A percentile compares a stretch with the other conserved stretches of the same genome.
Evolutionary conservation across 2,888 invertebrate genomes (phyloP).

Genomic region (Carabus problematicus): DNA sequence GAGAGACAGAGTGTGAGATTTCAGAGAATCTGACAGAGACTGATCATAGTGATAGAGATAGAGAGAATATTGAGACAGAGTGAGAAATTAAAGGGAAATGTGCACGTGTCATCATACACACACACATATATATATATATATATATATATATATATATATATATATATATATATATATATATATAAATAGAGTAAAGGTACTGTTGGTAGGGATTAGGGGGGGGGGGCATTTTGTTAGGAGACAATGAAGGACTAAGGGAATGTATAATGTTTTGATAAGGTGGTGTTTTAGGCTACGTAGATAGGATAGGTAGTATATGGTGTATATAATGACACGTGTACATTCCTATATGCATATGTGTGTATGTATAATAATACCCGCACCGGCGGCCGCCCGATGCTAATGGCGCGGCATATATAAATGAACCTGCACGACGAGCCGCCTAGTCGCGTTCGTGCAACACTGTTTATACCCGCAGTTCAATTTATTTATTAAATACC

Average conservation of each 20-base stretch:
- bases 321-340: too few species aligned
- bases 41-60: too few species aligned
- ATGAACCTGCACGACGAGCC: constrained; percentile 17
- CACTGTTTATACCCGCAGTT: constrained; percentile 52
- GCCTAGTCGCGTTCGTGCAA: constrained; percentile 9
- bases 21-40: background rate
- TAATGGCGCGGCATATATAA: constrained; percentile 30
- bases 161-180: too few species aligned
- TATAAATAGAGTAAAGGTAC: background rate
- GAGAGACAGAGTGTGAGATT: too few species aligned
- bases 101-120: background rate
- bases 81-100: background rate
- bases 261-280: too few species aligned
- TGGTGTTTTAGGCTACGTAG: too few species aligned
- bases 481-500: constrained; percentile 51
- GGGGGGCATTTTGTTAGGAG: background rate
- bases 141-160: too few species aligned
- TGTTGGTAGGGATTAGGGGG: background rate
- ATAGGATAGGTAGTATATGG: background rate
- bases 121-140: too few species aligned
- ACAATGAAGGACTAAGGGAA: too few species aligned
- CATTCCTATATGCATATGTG: too few species aligned
- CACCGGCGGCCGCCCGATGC: constrained; percentile 27
- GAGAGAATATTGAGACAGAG: background rate
- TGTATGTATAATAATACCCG: background rate